Evolutionary conservation across 2,113 vertebrate species (phyloP).

Genomic region (Bucco capensis): DNA sequence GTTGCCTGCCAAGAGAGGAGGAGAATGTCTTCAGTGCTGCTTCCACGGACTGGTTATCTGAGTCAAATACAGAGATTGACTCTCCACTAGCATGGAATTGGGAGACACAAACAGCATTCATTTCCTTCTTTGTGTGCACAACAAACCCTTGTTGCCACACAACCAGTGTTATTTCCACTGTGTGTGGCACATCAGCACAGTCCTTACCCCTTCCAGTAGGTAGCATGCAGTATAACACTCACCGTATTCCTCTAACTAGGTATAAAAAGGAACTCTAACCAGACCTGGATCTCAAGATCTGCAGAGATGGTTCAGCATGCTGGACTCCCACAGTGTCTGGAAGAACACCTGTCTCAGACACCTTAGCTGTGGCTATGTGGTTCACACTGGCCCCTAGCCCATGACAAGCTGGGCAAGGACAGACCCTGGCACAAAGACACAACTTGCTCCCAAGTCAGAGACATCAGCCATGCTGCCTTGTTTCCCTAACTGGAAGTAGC

Average conservation of each 20-base stretch:
- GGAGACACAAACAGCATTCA: constrained; percentile 21
- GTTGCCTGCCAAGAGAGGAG: constrained; percentile 83
- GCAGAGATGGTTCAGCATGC: not conserved
- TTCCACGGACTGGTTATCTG: constrained; percentile 37
- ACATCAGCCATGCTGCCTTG: not conserved
- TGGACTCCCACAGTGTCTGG: not conserved
- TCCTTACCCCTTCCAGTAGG: not conserved
- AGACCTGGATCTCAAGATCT: not conserved
- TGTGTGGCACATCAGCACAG: not conserved
- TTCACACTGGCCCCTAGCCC: not conserved
- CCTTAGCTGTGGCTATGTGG: not conserved
- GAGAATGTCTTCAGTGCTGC: constrained; percentile 47
- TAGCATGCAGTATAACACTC: not conserved
- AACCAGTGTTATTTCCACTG: not conserved
- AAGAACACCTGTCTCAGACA: not conserved
- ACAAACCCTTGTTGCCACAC: not conserved
- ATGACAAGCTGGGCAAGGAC: not conserved
- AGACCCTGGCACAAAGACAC: not conserved
- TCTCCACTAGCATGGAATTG: not conserved
- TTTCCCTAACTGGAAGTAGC: not conserved
- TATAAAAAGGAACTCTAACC: not conserved
- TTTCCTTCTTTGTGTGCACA: not conserved
- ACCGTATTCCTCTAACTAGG: not conserved
- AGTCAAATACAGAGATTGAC: constrained; percentile 8
- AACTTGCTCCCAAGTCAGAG: not conserved